Percentiles rank a stretch among this genome's conserved stretches.
Evolutionary conservation across 2,113 vertebrate genomes (phyloP).

Genomic region (Falco punctatus): DNA sequence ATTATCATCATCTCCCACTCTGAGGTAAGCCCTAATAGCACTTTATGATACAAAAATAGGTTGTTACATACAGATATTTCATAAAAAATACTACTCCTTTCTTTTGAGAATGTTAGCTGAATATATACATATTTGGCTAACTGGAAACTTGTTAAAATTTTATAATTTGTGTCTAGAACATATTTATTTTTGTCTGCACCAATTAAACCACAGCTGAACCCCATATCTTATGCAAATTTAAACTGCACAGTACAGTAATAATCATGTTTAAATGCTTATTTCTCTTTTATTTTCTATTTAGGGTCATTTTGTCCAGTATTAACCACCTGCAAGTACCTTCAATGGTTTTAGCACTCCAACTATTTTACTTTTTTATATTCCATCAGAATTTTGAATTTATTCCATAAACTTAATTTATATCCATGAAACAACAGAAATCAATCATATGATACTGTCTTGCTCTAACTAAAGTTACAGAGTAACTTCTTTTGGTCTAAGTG

Average conservation of each 20-base stretch:
- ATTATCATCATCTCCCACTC: slow-evolving; percentile 78
- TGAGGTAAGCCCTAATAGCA: slow-evolving; percentile 61
- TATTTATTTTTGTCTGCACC: not conserved
- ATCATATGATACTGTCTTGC: not conserved
- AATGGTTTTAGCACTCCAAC: not conserved
- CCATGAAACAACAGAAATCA: not conserved
- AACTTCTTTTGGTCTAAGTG: not conserved
- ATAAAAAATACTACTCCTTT: slow-evolving; percentile 35
- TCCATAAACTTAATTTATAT: slow-evolving; percentile 31
- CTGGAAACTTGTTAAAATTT: not conserved
- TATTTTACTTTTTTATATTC: not conserved
- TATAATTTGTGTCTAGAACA: not conserved
- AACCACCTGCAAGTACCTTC: not conserved
- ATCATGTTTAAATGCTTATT: not conserved
- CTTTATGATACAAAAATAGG: slow-evolving; percentile 70
- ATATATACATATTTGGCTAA: not conserved
- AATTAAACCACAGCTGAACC: not conserved
- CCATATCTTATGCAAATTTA: not conserved
- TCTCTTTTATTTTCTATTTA: not conserved
- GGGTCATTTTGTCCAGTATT: not conserved
- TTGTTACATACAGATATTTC: slow-evolving; percentile 54
- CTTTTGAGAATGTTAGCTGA: not conserved
- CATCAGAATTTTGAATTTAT: slow-evolving; percentile 7
- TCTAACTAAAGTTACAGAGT: not conserved
- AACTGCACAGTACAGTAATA: not conserved